Percentiles rank a stretch among this genome's conserved stretches.
Evolutionary conservation across 2,888 invertebrate genomes (phyloP).

Genomic region (Ligdia adustata): DNA sequence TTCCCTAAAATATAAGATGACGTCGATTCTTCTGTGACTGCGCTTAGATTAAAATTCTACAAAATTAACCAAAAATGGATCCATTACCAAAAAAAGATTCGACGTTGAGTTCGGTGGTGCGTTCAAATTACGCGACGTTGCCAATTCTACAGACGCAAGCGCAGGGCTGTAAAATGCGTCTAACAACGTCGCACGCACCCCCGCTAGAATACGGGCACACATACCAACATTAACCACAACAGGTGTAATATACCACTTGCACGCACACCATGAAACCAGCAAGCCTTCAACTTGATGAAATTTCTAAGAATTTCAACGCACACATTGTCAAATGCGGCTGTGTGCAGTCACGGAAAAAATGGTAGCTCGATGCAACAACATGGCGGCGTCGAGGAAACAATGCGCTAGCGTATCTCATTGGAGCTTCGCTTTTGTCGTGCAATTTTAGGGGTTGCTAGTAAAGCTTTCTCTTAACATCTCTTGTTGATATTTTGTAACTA

Average conservation of each 20-base stretch:
- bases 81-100: too few relatives aligned
- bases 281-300: constrained; percentile 29
- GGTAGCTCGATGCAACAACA: constrained; percentile 55
- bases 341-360: constrained; percentile 55
- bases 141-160: constrained; percentile 67
- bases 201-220: constrained; percentile 33
- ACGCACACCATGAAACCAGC: constrained; percentile 43
- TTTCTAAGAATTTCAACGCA: constrained; percentile 60
- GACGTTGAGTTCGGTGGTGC: constrained; percentile 33
- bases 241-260: constrained; percentile 57
- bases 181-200: constrained; percentile 73
- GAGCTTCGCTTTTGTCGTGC: constrained; percentile 43
- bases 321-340: constrained; percentile 40
- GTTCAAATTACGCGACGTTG: constrained; percentile 74
- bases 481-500: too few relatives aligned
- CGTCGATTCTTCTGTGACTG: too few relatives aligned
- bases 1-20: too few relatives aligned
- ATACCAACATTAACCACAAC: constrained; percentile 47
- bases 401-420: constrained; percentile 46
- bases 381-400: constrained; percentile 47
- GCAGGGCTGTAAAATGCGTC: constrained; percentile 64
- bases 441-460: constrained; percentile 38
- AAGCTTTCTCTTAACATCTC: too few relatives aligned
- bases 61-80: too few relatives aligned
- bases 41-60: too few relatives aligned